phyloP scores from a whole-genome alignment of 2,888 invertebrate genomes.

The Dicranocentrus wangi region DNA sequence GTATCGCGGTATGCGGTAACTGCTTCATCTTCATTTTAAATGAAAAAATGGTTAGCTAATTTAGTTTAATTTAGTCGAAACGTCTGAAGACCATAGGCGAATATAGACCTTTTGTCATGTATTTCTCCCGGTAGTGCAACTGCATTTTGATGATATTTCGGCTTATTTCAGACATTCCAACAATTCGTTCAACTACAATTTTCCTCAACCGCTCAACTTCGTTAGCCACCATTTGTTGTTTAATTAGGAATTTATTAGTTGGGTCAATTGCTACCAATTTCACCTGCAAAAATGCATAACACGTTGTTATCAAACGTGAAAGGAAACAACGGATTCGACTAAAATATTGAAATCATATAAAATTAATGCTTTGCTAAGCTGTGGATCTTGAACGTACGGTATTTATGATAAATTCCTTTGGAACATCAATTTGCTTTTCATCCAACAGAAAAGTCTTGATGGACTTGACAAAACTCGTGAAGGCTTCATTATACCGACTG shows the following conservation, averaged over 20 bases:
- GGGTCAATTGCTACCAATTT: slow-evolving; percentile 68
- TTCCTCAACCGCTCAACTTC: slow-evolving; percentile 64
- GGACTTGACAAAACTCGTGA: slow-evolving; percentile 44
- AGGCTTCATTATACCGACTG: slow-evolving; percentile 38
- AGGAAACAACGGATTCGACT: background rate
- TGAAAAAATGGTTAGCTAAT: background rate
- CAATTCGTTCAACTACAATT: slow-evolving; percentile 58
- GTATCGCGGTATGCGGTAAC: slow-evolving; percentile 29
- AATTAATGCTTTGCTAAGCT: background rate
- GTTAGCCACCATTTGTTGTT: slow-evolving; percentile 62
- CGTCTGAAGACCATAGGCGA: background rate
- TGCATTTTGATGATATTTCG: slow-evolving; percentile 66
- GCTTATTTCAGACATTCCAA: slow-evolving; percentile 60
- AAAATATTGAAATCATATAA: slow-evolving; percentile 1
- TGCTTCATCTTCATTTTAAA: slow-evolving; percentile 38
- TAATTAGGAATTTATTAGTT: slow-evolving; percentile 67
- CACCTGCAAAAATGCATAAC: slow-evolving; percentile 33
- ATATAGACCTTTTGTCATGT: slow-evolving; percentile 51
- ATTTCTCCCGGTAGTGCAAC: slow-evolving; percentile 58
- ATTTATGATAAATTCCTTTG: slow-evolving; percentile 61
- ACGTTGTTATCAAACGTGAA: background rate
- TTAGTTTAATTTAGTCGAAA: background rate
- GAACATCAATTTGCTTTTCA: slow-evolving; percentile 33
- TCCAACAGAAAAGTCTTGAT: slow-evolving; percentile 33
- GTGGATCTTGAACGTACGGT: slow-evolving; percentile 44